phyloP scores from a whole-genome alignment of 2,113 vertebrate genomes.

The Ptyas mucosa region DNA sequence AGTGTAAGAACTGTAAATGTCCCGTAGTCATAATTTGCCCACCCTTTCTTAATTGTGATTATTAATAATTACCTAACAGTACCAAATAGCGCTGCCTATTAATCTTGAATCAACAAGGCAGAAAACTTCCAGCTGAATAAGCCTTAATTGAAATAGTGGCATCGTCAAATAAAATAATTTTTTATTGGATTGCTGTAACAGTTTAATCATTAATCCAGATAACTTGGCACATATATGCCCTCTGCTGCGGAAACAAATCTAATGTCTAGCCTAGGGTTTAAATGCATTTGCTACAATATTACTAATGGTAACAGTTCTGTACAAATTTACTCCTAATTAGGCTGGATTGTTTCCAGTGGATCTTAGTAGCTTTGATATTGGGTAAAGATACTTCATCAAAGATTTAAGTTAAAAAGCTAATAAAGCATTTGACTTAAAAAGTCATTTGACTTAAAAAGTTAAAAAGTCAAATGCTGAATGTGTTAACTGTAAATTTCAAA shows the following conservation, averaged over 20 bases:
- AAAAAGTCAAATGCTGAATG: background rate
- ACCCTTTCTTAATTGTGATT: background rate
- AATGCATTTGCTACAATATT: background rate
- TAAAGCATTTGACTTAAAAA: too few relatives aligned
- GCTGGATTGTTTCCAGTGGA: background rate
- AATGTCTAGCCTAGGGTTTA: background rate
- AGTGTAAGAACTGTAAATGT: background rate
- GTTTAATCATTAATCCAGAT: background rate
- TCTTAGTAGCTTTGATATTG: background rate
- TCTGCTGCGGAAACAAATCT: conserved; percentile 60
- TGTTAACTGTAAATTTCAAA: background rate
- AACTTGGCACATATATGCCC: conserved; percentile 52
- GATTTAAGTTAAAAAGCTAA: background rate
- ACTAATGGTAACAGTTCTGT: background rate
- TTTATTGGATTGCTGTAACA: background rate
- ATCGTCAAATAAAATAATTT: background rate
- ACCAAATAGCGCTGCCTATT: background rate
- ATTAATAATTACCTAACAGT: background rate
- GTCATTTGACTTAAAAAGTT: too few relatives aligned
- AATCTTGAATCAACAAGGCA: background rate
- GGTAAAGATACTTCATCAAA: background rate
- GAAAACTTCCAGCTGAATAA: background rate
- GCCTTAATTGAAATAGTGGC: background rate
- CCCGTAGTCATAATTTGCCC: too few relatives aligned
- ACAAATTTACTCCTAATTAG: background rate